Evolutionary conservation across 92 coral and sea anemone species (phyloP).

Genomic region (Palythoa heliodiscus): DNA sequence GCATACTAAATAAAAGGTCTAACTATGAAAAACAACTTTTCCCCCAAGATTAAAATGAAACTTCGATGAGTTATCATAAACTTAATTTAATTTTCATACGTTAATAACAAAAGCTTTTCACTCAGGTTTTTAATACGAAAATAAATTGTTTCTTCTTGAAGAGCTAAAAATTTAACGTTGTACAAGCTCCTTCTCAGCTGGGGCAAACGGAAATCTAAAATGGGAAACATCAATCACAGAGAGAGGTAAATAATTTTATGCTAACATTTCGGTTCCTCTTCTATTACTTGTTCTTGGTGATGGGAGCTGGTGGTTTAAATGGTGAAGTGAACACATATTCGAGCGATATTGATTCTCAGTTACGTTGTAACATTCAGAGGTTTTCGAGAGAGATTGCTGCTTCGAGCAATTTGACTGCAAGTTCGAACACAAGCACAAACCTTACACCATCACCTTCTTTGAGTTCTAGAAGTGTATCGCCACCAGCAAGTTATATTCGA

Average conservation of each 20-base stretch:
- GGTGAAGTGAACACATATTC: slow-evolving; percentile 84
- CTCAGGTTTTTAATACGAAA: background rate
- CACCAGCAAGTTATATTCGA: slow-evolving; percentile 41
- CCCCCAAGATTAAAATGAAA: background rate
- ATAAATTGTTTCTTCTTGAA: background rate
- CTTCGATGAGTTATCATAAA: background rate
- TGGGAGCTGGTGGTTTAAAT: slow-evolving; percentile 93
- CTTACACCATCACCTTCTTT: slow-evolving; percentile 24
- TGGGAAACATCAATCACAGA: slow-evolving; percentile 18
- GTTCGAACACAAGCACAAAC: slow-evolving; percentile 11
- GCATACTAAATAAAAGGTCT: background rate
- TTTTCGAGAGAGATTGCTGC: slow-evolving; percentile 43
- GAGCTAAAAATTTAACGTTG: background rate
- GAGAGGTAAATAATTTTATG: slow-evolving; percentile 24
- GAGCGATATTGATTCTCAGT: slow-evolving; percentile 64
- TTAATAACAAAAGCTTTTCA: background rate
- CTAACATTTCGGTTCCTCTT: background rate
- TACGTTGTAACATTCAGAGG: slow-evolving; percentile 68
- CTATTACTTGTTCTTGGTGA: slow-evolving; percentile 50
- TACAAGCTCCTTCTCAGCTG: background rate
- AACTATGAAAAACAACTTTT: background rate
- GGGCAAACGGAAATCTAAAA: background rate
- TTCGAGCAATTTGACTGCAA: slow-evolving; percentile 34
- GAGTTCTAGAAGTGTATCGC: slow-evolving; percentile 13
- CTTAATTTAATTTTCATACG: no score